phyloP scores from a whole-genome alignment of 92 coral and sea anemone genomes.

The Epizoanthus illoricatus region DNA sequence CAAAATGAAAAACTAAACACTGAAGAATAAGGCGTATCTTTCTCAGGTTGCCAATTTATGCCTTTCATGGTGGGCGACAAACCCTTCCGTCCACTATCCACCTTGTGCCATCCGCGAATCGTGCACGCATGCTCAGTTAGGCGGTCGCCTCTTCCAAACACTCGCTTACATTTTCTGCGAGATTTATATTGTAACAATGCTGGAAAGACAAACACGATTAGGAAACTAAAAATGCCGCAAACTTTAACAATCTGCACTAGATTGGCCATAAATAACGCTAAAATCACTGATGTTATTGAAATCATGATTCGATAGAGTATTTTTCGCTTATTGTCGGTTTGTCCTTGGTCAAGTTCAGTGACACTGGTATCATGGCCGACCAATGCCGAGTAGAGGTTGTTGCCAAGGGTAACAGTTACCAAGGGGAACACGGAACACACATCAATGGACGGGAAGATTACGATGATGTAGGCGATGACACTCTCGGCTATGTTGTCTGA shows the following conservation, averaged over 20 bases:
- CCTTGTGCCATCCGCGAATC: conserved; percentile 31
- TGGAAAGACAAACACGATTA: conserved; percentile 34
- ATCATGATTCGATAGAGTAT: conserved; percentile 14
- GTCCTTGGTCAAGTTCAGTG: conserved; percentile 25
- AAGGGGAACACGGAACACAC: conserved; percentile 37
- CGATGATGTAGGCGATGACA: conserved; percentile 29
- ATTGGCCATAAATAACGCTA: conserved; percentile 34
- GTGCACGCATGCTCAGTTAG: conserved; percentile 40
- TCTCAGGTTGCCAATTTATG: not conserved
- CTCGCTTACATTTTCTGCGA: conserved; percentile 25
- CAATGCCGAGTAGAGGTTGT: conserved; percentile 35
- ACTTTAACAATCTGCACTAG: conserved; percentile 25
- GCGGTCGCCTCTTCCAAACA: conserved; percentile 27
- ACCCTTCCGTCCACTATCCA: conserved; percentile 8
- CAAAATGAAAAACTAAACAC: conserved; percentile 29
- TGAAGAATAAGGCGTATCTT: conserved; percentile 24
- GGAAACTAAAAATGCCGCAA: conserved; percentile 33
- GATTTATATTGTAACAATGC: conserved; percentile 38
- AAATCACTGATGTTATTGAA: conserved; percentile 4
- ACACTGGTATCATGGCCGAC: conserved; percentile 33
- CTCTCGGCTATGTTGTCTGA: conserved; percentile 16
- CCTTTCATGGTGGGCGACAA: not conserved
- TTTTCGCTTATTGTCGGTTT: conserved; percentile 33
- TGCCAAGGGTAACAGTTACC: conserved; percentile 44
- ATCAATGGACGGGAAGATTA: conserved; percentile 36